Percentiles rank a stretch among this genome's conserved stretches.
phyloP scores from a whole-genome alignment of 2,797 vertebrate species.

The Typhlichthys subterraneus region DNA sequence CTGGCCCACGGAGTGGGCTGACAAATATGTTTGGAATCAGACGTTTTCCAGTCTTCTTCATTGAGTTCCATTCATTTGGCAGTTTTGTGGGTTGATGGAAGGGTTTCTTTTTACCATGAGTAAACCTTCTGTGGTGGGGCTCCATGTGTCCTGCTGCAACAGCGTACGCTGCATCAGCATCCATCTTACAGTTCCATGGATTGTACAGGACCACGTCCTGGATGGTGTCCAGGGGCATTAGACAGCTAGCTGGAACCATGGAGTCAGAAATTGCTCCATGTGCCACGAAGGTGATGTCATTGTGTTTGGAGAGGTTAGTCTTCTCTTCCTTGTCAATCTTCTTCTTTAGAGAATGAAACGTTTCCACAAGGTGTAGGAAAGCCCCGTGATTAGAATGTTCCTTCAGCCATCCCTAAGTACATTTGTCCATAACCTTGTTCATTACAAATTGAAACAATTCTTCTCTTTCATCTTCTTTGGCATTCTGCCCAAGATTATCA shows the following conservation, averaged over 20 bases:
- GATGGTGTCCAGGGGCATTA: too few species aligned
- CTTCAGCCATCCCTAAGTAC: not conserved
- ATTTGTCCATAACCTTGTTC: not conserved
- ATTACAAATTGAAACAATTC: not conserved
- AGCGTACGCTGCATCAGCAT: not conserved
- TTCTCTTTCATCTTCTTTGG: too few species aligned
- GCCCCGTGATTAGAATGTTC: not conserved
- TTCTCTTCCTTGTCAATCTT: too few species aligned
- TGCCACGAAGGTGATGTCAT: too few species aligned
- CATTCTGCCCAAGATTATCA: too few species aligned
- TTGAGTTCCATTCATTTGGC: slow-evolving; percentile 13
- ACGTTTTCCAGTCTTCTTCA: not conserved
- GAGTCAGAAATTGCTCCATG: too few species aligned
- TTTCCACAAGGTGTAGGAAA: not conserved
- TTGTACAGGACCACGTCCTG: too few species aligned
- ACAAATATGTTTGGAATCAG: slow-evolving; percentile 13
- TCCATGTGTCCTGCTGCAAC: slow-evolving; percentile 7
- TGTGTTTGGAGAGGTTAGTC: rapidly evolving
- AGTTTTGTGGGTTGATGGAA: not conserved
- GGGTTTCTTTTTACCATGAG: rapidly evolving
- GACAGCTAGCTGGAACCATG: too few species aligned
- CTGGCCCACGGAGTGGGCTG: not conserved
- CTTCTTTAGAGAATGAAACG: not conserved
- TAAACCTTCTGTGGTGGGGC: slow-evolving; percentile 11
- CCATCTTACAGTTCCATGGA: slow-evolving; percentile 19